Conservation (phyloP, 2,888 invertebrate genomes). For the Peribatodes rhomboidaria region DNA sequence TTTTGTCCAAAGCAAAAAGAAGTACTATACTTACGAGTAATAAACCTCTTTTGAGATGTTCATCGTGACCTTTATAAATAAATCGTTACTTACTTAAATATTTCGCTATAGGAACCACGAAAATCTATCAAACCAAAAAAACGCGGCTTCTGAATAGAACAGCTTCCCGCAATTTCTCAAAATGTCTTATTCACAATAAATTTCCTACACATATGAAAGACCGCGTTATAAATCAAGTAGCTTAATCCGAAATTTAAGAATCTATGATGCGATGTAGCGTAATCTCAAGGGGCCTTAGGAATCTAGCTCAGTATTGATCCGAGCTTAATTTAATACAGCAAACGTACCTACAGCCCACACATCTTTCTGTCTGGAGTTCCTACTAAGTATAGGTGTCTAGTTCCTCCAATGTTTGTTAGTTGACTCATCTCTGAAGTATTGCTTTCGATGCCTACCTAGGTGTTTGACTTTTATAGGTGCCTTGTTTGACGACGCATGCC, state of each 20-base stretch:
- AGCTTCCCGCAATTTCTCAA: not conserved
- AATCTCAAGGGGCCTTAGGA: not conserved
- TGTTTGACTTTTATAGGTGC: slow-evolving; percentile 19
- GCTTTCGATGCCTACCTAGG: slow-evolving; percentile 1
- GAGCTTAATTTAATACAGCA: slow-evolving; percentile 9
- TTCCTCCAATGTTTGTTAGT: slow-evolving; percentile 5
- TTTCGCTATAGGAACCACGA: no score
- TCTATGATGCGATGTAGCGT: not conserved
- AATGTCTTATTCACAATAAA: not conserved
- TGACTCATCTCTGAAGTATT: slow-evolving; percentile 18
- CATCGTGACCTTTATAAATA: no score
- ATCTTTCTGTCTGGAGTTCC: slow-evolving; percentile 15
- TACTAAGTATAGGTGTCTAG: not conserved
- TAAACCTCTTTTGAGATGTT: no score
- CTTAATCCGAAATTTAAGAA: no score
- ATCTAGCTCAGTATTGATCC: slow-evolving; percentile 33
- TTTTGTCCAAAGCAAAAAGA: slow-evolving; percentile 17
- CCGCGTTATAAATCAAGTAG: no score
- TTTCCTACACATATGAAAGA: no score
- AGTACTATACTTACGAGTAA: not conserved
- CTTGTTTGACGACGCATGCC: not conserved
- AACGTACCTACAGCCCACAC: slow-evolving; percentile 19
- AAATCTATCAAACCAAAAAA: no score
- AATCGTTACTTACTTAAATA: no score
- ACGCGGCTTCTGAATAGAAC: no score